These are phyloP conservation scores for Pristionchus entomophagus DNA, from an alignment of 2,888 invertebrate species.

Conservation along the genomic window DNA sequence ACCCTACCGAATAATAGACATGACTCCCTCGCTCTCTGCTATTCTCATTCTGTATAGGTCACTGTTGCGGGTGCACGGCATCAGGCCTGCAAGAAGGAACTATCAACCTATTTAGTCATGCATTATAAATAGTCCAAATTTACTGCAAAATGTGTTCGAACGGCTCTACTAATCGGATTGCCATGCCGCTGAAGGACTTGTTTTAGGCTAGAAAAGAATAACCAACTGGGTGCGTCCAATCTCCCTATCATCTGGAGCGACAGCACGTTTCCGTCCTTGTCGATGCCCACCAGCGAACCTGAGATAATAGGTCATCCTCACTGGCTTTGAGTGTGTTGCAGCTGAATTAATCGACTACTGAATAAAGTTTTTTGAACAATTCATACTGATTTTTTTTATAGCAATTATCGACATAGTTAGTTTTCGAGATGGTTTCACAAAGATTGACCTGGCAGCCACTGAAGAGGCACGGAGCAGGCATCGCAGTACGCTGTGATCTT, in stretches of 20 bases:
- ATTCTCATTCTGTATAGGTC: slow-evolving; percentile 70
- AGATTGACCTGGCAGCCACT: slow-evolving; percentile 60
- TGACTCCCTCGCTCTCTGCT: slow-evolving; percentile 72
- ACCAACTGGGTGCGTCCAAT: slow-evolving; percentile 60
- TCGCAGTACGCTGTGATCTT: slow-evolving; percentile 59
- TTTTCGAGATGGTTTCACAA: too few relatives aligned
- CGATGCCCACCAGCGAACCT: slow-evolving; percentile 69
- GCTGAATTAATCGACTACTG: too few relatives aligned
- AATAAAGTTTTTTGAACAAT: too few relatives aligned
- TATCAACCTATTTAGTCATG: not conserved
- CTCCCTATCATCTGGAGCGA: slow-evolving; percentile 68
- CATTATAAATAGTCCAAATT: not conserved
- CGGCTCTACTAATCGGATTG: not conserved
- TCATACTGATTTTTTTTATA: too few relatives aligned
- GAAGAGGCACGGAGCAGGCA: slow-evolving; percentile 57
- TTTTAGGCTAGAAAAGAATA: slow-evolving; percentile 30
- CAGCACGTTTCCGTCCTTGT: slow-evolving; percentile 68
- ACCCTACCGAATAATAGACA: slow-evolving; percentile 66
- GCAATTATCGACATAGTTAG: too few relatives aligned
- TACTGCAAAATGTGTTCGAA: not conserved
- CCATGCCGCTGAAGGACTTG: not conserved
- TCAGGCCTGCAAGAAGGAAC: slow-evolving; percentile 49
- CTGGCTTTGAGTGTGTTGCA: too few relatives aligned
- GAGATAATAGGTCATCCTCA: not conserved
- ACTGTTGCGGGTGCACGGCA: slow-evolving; percentile 62